Evolutionary conservation across 2,888 invertebrate genomes (phyloP).

Genomic region (Agonopterix arenella): DNA sequence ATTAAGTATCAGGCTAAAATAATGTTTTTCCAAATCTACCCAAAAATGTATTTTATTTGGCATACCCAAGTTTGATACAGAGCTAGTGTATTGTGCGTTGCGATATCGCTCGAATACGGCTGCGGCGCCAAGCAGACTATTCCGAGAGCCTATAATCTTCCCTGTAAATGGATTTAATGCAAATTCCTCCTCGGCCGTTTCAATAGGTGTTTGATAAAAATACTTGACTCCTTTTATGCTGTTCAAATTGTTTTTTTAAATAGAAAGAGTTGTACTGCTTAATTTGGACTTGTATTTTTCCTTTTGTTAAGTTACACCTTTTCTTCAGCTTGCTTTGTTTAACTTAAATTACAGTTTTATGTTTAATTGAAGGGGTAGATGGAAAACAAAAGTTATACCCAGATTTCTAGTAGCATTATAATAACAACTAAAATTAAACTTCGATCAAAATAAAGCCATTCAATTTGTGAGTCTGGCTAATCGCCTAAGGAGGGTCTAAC

Average conservation of each 20-base stretch:
- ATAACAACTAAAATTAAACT: slow-evolving; percentile 33
- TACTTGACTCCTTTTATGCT: slow-evolving; percentile 44
- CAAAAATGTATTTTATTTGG: too few relatives aligned
- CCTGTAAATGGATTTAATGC: slow-evolving; percentile 66
- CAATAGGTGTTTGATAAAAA: slow-evolving; percentile 52
- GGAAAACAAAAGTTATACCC: too few relatives aligned
- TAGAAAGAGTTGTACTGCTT: not conserved
- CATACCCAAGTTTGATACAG: too few relatives aligned
- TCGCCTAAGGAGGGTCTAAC: slow-evolving; percentile 56
- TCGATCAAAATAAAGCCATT: slow-evolving; percentile 39
- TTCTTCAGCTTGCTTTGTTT: too few relatives aligned
- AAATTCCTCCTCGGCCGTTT: slow-evolving; percentile 50
- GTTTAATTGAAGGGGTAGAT: too few relatives aligned
- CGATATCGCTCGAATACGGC: slow-evolving; percentile 36
- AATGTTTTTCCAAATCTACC: too few relatives aligned
- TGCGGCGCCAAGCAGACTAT: slow-evolving; percentile 44
- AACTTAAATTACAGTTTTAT: too few relatives aligned
- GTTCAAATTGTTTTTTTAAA: slow-evolving; percentile 43
- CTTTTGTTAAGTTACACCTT: not conserved
- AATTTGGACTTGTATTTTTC: not conserved
- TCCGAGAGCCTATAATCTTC: slow-evolving; percentile 54
- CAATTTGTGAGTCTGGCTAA: slow-evolving; percentile 38
- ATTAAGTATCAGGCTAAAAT: too few relatives aligned
- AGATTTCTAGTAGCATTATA: not conserved
- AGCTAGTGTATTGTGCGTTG: slow-evolving; percentile 49